Base-by-base conservation (phyloP, 2,888 invertebrate genomes). In the Chrysodeixis includens region DNA sequence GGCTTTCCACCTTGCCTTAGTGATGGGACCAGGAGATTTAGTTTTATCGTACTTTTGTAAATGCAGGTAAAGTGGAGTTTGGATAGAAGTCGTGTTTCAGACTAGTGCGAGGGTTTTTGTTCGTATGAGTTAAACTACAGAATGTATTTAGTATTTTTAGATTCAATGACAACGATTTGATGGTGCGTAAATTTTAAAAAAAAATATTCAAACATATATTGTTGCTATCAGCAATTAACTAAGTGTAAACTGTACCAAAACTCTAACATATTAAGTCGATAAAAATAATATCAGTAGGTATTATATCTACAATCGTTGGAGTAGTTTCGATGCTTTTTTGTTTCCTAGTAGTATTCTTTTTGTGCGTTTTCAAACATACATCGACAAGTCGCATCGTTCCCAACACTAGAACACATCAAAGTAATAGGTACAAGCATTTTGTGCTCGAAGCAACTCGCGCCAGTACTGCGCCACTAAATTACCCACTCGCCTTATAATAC, bases 1-100 rank as follows among this genome's bases (percentile, higher is more conserved):
- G 87, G 87, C 85, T 85, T 87, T 88, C 80, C 79, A 85, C 84
- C 83, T 86, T 80, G 71, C 71, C 62, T 57, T 84, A 88, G 86
- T 66, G 84, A 76, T 79, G 85, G 60, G 66, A 30, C 0, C 3
- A 0, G 60, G 20, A 40, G 52, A 32, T 54, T 8, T 2, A 7
- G 32, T 40, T 40, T n/a, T 40, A 40, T n/a, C 40, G 40, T 40
- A 6, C 14, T 32, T 32, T 10, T 9, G 5, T n/a, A n/a, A 49
- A 9, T 10, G 18, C 0, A 10, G 9, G 18, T 18, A 20, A 12
- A 22, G 1, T 22, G 12, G n/a, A 40, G 3, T n/a, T 40, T 6
- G 3, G 14, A 1, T 40, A n/a, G 14, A 40, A n/a, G 40, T 14
- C 14, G 14, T 1, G 40, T 40, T 4, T 14, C 6, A n/a, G 12